Percentiles rank a stretch among this genome's conserved stretches.
Conservation (phyloP, 2,113 vertebrate species). For the Triplophysa rosa region DNA sequence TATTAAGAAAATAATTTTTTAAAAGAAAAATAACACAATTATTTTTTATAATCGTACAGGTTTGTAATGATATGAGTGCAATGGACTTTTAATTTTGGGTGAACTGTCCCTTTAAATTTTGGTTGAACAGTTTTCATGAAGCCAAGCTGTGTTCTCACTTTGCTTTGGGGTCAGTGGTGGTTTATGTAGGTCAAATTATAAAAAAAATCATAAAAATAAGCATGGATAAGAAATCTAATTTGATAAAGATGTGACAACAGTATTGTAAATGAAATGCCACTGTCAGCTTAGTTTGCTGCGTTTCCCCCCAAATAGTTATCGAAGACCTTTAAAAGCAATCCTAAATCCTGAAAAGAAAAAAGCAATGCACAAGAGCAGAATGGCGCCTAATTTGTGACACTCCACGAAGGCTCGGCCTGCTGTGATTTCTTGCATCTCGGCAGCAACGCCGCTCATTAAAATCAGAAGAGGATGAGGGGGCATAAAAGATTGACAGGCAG, state of each 20-base stretch:
- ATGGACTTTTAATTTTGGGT: too few relatives aligned
- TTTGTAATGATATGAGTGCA: too few relatives aligned
- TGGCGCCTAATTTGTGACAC: conserved; percentile 25
- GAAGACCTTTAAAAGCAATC: neutral
- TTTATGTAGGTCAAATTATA: neutral
- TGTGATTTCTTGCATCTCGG: neutral
- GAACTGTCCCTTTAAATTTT: too few relatives aligned
- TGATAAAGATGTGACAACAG: neutral
- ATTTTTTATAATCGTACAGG: too few relatives aligned
- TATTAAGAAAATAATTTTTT: too few relatives aligned
- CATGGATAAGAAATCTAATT: neutral
- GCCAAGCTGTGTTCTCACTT: neutral
- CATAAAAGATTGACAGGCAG: conserved; percentile 32
- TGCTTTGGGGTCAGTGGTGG: neutral
- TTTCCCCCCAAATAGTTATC: neutral
- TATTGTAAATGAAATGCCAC: neutral
- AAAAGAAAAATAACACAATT: too few relatives aligned
- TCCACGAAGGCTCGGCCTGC: neutral
- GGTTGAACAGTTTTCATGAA: too few relatives aligned
- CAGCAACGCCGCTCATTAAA: conserved; percentile 33
- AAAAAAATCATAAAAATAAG: neutral
- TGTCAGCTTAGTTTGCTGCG: neutral
- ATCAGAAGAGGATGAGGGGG: conserved; percentile 28
- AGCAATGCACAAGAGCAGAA: neutral
- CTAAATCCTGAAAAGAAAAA: conserved; percentile 16